Percentiles rank a stretch among this genome's conserved stretches.
phyloP scores from a whole-genome alignment of 2,888 invertebrate genomes.

The Drosophila mimetica region DNA sequence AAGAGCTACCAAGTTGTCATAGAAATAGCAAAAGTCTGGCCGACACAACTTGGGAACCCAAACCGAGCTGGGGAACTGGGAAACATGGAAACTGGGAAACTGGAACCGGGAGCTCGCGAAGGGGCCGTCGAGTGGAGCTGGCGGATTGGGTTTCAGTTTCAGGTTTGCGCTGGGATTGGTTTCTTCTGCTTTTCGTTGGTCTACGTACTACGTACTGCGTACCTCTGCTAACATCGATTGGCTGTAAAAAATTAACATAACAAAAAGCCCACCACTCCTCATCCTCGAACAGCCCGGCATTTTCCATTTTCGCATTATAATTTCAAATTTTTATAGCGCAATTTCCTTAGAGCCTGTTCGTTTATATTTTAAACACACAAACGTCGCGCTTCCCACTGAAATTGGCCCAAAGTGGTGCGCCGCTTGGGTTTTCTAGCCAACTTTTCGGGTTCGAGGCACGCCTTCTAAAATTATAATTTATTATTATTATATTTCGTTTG shows the following conservation, averaged over 20 bases:
- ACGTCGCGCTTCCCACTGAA: constrained; percentile 66
- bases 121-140: constrained; percentile 19
- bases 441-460: constrained; percentile 49
- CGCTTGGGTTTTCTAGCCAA: constrained; percentile 7
- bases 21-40: constrained; percentile 74
- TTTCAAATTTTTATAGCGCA: constrained; percentile 67
- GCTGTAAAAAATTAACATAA: constrained; percentile 76
- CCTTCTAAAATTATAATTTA: constrained; percentile 85
- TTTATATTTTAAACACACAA: constrained; percentile 83
- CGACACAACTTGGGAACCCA: constrained; percentile 35
- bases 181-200: constrained; percentile 5
- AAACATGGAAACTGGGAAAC: constrained; percentile 6
- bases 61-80: constrained; percentile 11
- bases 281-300: constrained; percentile 2
- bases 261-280: constrained; percentile 24
- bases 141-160: constrained; percentile 30
- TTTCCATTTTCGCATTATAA: constrained; percentile 61
- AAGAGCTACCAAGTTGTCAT: constrained; percentile 77
- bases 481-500: constrained; percentile 85
- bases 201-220: too few relatives aligned
- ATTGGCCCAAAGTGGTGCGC: constrained; percentile 26
- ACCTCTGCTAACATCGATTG: constrained; percentile 53
- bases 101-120: constrained; percentile 11
- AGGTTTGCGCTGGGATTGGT: constrained; percentile 14
- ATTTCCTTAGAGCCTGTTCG: constrained; percentile 79